Conservation (phyloP, 2,797 vertebrate genomes). For the Cuniculus paca region DNA sequence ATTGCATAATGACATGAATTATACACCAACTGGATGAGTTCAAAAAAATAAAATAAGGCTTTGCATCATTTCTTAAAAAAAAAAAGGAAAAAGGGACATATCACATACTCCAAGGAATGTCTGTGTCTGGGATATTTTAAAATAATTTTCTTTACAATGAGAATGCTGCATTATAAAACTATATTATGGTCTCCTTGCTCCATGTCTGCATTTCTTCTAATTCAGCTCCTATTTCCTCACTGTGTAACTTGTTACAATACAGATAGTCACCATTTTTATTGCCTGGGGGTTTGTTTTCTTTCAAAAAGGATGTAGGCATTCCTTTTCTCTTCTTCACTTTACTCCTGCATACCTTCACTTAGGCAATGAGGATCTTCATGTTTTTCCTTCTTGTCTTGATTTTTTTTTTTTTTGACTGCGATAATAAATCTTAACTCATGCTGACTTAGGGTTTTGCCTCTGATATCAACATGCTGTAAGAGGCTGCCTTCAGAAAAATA, state of each 20-base stretch:
- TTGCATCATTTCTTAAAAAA: background rate
- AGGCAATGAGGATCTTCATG: background rate
- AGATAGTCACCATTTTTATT: background rate
- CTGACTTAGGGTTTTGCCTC: conserved; percentile 4
- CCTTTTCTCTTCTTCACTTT: background rate
- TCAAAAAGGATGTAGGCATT: background rate
- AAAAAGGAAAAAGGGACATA: background rate
- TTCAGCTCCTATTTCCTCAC: conserved; percentile 22
- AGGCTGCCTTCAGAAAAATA: conserved; percentile 19
- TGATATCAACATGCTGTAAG: background rate
- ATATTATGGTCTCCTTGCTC: background rate
- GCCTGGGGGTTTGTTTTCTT: background rate
- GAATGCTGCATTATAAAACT: background rate
- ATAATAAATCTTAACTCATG: background rate
- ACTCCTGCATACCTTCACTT: background rate
- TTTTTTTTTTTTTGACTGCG: background rate
- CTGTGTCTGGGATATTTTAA: background rate
- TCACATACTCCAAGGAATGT: background rate
- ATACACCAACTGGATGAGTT: background rate
- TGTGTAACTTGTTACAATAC: conserved; percentile 33
- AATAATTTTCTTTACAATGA: conserved; percentile 13
- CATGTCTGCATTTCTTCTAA: background rate
- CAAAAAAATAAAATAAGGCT: background rate
- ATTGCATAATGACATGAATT: background rate
- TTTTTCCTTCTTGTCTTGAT: background rate